Evolutionary conservation across 2,888 invertebrate genomes (phyloP), one percentile per base, ranked within the genome.

Genomic region (Xylota sylvarum): DNA sequence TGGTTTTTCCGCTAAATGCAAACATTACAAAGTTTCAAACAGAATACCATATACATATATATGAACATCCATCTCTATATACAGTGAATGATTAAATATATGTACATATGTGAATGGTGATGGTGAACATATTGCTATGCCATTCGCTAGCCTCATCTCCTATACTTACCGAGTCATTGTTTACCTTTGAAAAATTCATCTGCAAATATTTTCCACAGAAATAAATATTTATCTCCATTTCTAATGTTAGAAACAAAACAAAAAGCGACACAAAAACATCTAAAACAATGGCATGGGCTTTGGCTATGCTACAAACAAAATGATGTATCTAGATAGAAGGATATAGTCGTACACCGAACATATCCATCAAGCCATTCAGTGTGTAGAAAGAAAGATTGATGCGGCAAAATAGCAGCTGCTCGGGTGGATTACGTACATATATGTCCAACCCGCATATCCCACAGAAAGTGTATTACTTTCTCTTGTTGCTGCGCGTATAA

Each of bases 221-320:
- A 70, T 65, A 80, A 76, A 85, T 72, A 80, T 85, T 64, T 84
- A 65, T 80, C 76, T 76, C 74, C 64, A 76, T 70, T 65, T 60
- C 64, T 69, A 46, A 69, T 78, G 73, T 72, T 60, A 23, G 40
- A 30, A 55, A 67, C 58, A 64, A 40, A 37, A 19, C 12, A 64
- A 48, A 37, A 52, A 14, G 9, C 0, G 4, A 46, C 7, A 62
- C 5, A 55, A 50, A 32, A 56, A 17, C 19, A 48, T 10, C 7
- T 4, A n/a, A 60, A 60, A 60, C 60, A 60, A 60, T 37, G 27
- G 27, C 27, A 9, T 23, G n/a, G 58, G 40, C 37, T n/a, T 58
- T 19, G 30, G 30, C n/a, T 23, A 32, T 27, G 30, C 14, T 5
- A 56, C 1, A 17, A 35, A 43, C 48, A 48, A 14, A 46, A 5